phyloP scores from a whole-genome alignment of 2,797 vertebrate species.

The Parauchenoglanis ngamensis region DNA sequence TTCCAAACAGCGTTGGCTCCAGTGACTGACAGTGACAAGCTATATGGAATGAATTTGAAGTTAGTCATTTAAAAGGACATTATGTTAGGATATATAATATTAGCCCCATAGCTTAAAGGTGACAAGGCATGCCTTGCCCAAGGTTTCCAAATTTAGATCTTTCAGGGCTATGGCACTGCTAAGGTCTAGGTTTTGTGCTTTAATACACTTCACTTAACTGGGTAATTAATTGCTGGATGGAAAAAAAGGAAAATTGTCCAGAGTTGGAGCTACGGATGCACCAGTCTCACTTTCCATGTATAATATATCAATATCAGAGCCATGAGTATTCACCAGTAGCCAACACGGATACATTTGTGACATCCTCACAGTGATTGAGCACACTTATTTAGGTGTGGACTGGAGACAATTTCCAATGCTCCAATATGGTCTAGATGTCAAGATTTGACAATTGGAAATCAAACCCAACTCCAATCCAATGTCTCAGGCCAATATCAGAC shows the following conservation, averaged over 20 bases:
- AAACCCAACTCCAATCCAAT: neutral
- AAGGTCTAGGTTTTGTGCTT: neutral
- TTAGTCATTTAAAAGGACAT: slow-evolving; percentile 12
- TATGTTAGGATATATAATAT: neutral
- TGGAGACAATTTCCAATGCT: neutral
- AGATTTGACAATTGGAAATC: neutral
- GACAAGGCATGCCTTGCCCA: too few species aligned
- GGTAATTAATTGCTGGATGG: neutral
- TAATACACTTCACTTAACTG: neutral
- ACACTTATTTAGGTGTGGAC: neutral
- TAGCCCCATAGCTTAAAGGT: neutral
- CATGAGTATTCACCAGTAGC: neutral
- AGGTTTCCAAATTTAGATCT: neutral
- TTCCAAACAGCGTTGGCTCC: slow-evolving; percentile 27
- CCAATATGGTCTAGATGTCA: neutral
- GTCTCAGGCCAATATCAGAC: neutral
- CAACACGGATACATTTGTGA: neutral
- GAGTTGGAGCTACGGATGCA: neutral
- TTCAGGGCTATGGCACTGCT: too few species aligned
- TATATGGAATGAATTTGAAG: slow-evolving; percentile 22
- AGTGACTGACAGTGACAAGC: slow-evolving; percentile 27
- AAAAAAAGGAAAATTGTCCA: neutral
- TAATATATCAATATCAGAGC: neutral
- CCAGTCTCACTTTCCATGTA: neutral
- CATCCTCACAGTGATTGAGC: neutral